Evolutionary conservation across 1,140 invertebrate genomes (phyloP), one percentile per base, ranked within the genome.

Genomic region (Temnothorax nylanderi): DNA sequence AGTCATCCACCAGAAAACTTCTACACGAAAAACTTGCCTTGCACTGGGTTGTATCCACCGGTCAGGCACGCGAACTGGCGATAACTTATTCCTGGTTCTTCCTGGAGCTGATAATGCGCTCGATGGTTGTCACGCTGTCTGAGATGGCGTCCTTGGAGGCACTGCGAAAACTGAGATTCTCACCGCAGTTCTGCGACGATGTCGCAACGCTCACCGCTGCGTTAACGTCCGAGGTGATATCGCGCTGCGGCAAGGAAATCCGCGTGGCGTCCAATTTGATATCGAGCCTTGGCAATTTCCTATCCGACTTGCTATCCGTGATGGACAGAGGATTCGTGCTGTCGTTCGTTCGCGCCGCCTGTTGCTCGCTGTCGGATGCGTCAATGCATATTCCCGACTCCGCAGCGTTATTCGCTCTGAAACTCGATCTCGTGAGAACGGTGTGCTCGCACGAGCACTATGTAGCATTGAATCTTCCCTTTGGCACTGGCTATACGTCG

Each of bases 381-480:
- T 97, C 97, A 0, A 98, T 98, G 95, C 98, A 98, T 71, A 96
- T 97, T 1, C 96, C 96, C 0, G 95, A 97, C 60, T 97, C 97
- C 0, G 97, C 97, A 77, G 96, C 96, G 3, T 89, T 96, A 0
- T 96, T 95, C 56, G 94, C 95, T 60, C 90, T 97, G 1, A 97
- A 98, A 95, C 94, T 99, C n/a, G 98, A 99, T 91, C 98, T 99
- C 91, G 95, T 99, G 0, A 97, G 99, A 65, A 99, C 99, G 41
- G 96, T 99, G 2, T 99, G 98, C 94, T 98, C 98, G 51, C 99
- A 99, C 94, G 99, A 99, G 93, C 99, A 99, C 96, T 99, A 98
- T 95, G 97, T 98, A 60, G 96, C 98, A 34, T 96, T 98, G 65
- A 99, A 98, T 96, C 96, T 98, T 87, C 98, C 98, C 0, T 98